Evolutionary conservation across 2,888 invertebrate genomes (phyloP), one percentile per base, ranked within the genome.

Genomic region (Bimastos eiseni): DNA sequence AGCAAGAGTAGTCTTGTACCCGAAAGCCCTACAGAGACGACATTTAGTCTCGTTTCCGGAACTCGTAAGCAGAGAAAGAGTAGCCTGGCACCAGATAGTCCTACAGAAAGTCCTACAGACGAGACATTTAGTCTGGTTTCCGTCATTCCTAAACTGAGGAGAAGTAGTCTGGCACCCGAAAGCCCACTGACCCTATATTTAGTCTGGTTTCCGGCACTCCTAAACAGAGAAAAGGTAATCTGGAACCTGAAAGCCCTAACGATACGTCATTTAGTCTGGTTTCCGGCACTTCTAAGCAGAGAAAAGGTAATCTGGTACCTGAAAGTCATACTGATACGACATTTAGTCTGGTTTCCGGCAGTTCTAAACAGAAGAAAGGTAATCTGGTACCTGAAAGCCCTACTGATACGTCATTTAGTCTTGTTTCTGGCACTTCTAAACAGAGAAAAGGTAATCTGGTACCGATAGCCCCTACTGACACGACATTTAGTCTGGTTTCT

Each of bases 281-380:
- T 55, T 55, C 55, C 55, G n/a, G 70, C n/a, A n/a, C n/a, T 70
- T 11, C 8, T 70, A 70, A 70, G n/a, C 70, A 70, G n/a, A 70
- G n/a, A n/a, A 70, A 70, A n/a, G n/a, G 70, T 8, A 70, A n/a
- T 70, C n/a, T 70, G 70, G 70, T n/a, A 11, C 70, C 70, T 6
- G 70, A 70, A 2, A 70, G 70, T 13, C 70, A 30, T 2, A 70
- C n/a, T 1, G 70, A 70, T 13, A n/a, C 6, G 11, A 70, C 30
- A 70, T 70, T 70, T 70, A n/a, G 70, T 70, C 70, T 70, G 70
- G 70, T 70, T 70, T 70, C 70, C n/a, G n/a, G 30, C 70, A n/a
- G 30, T 70, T n/a, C 6, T 70, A 70, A 70, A 70, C 70, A 70
- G 70, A 70, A 8, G 70, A 70, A 70, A n/a, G 70, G 70, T 8